Evolutionary conservation across 2,888 invertebrate species (phyloP).

Genomic region (Perizoma flavofasciatum): DNA sequence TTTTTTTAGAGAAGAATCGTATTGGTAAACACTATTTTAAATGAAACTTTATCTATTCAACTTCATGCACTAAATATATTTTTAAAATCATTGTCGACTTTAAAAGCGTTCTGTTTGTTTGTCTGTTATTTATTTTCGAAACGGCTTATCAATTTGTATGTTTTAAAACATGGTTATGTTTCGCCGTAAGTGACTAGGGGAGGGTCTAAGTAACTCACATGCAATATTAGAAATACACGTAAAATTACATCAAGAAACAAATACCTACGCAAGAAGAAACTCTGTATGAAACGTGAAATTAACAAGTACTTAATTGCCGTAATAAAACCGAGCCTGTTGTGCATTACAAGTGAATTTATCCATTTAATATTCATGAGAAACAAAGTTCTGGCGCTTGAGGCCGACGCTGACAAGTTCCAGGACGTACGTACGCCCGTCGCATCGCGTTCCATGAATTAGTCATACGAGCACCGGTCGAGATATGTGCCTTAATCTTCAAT

Average conservation of each 20-base stretch:
- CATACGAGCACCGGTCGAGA: constrained; percentile 50
- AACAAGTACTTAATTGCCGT: constrained; percentile 54
- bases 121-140: no score
- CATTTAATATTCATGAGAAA: constrained; percentile 74
- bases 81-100: no score
- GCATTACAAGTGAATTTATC: constrained; percentile 77
- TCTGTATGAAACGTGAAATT: constrained; percentile 50
- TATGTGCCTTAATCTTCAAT: constrained; percentile 48
- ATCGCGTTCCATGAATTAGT: constrained; percentile 70
- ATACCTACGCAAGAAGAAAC: constrained; percentile 17
- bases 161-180: no score
- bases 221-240: background rate
- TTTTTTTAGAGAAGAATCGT: no score
- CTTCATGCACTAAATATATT: no score
- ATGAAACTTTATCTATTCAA: no score
- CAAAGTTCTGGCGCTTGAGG: constrained; percentile 60
- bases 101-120: no score
- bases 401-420: constrained; percentile 63
- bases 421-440: constrained; percentile 55
- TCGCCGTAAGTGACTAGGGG: no score
- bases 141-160: no score
- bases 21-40: no score
- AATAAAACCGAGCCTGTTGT: constrained; percentile 58
- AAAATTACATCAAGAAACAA: no score
- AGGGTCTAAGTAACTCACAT: constrained; percentile 5